Percentiles rank a stretch among this genome's conserved stretches.
These are phyloP conservation scores for Platyrinchus mystaceus DNA, from an alignment of 2,797 vertebrate species.

Conservation along the genomic window DNA sequence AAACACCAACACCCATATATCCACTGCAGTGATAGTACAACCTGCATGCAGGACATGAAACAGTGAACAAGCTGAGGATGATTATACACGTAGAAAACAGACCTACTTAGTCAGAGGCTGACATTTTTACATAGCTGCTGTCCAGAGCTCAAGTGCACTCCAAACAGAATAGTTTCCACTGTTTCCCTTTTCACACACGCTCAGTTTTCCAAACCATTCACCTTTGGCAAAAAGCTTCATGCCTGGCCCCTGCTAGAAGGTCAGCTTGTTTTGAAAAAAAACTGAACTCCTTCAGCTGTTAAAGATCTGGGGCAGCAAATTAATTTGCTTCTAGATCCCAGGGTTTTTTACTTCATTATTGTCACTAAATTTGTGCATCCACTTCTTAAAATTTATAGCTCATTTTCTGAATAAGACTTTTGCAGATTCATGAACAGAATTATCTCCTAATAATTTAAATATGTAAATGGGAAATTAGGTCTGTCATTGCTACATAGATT, in stretches of 20 bases:
- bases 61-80: neutral
- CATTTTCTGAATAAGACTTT: neutral
- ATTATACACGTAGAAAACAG: neutral
- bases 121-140: neutral
- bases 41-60: rapidly evolving
- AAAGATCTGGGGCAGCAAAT: neutral
- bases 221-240: conserved; percentile 22
- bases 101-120: neutral
- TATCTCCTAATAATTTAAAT: neutral
- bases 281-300: neutral
- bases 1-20: neutral
- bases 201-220: conserved; percentile 10
- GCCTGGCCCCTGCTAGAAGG: neutral
- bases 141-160: neutral
- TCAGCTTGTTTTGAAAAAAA: neutral
- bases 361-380: neutral
- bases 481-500: neutral
- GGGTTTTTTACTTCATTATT: neutral
- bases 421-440: neutral
- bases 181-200: neutral
- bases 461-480: neutral
- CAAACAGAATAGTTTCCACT: conserved; percentile 42
- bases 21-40: rapidly evolving
- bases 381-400: neutral
- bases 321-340: neutral